These are phyloP conservation scores for Labeo catla DNA, from an alignment of 2,113 vertebrate genomes.

Conservation along the genomic window DNA sequence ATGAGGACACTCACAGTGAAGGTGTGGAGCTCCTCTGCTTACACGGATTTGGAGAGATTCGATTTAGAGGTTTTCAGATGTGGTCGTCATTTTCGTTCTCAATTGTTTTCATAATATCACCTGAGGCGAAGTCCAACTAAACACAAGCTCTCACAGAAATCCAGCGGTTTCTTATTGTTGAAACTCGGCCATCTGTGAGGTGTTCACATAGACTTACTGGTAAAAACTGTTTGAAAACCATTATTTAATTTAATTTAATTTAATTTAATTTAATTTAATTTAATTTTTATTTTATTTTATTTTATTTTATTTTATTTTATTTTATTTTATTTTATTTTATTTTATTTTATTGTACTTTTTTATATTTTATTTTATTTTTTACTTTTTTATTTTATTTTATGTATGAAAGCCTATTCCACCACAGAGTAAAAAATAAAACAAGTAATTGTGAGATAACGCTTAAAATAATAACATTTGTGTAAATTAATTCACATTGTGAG, in stretches of 20 bases:
- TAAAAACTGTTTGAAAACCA: neutral
- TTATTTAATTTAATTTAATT: neutral
- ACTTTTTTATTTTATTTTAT: neutral
- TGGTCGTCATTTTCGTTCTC: slow-evolving; percentile 22
- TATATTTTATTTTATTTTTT: too few species aligned
- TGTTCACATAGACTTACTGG: neutral
- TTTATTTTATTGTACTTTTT: neutral
- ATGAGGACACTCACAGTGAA: neutral
- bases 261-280: neutral
- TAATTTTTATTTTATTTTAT: neutral
- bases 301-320: neutral
- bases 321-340: too few species aligned
- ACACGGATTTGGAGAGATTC: neutral
- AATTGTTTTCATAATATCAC: slow-evolving; percentile 46
- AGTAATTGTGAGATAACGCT: neutral
- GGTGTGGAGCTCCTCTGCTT: neutral
- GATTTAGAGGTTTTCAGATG: neutral
- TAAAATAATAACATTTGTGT: neutral
- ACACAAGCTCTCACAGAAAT: slow-evolving; percentile 39
- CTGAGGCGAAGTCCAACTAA: slow-evolving; percentile 39
- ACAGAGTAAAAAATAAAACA: neutral
- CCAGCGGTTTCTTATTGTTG: slow-evolving; percentile 41
- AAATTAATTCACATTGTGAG: neutral
- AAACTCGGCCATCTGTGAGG: slow-evolving; percentile 20
- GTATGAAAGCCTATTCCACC: neutral